These are phyloP conservation scores for Lepus europaeus DNA, from an alignment of 2,113 vertebrate genomes.

Conservation along the genomic window DNA sequence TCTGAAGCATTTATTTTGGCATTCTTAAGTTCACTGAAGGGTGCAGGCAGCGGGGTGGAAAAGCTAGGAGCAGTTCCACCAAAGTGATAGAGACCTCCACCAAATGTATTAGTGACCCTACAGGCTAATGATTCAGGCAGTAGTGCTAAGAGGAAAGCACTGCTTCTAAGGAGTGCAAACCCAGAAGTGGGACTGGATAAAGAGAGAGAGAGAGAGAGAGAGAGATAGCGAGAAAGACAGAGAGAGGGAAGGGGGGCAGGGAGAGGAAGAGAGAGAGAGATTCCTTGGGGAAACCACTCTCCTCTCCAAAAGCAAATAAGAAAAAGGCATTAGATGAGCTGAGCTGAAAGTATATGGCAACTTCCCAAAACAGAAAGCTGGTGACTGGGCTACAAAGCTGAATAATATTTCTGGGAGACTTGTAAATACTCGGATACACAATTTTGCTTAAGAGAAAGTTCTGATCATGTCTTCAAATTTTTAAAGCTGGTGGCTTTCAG, in stretches of 20 bases:
- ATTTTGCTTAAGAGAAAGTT: background rate
- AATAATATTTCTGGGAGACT: background rate
- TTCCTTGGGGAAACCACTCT: background rate
- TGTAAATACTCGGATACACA: background rate
- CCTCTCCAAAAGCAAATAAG: background rate
- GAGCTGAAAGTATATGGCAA: background rate
- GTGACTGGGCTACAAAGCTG: background rate
- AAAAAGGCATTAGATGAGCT: background rate
- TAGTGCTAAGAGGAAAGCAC: background rate
- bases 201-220: background rate
- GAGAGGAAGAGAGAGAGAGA: too few species aligned
- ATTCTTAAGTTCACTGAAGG: background rate
- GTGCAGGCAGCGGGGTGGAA: background rate
- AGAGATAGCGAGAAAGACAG: too few species aligned
- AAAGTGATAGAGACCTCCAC: too few species aligned
- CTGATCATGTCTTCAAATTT: background rate
- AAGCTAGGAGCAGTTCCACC: too few species aligned
- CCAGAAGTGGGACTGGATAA: background rate
- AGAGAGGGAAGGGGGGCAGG: too few species aligned
- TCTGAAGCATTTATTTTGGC: background rate
- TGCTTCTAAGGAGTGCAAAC: background rate
- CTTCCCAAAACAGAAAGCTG: background rate
- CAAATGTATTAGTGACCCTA: too few species aligned
- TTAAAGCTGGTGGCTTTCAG: background rate
- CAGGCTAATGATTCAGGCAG: too few species aligned